Conservation (phyloP, 2,888 invertebrate genomes). For the Rotaria magnacalcarata region DNA sequence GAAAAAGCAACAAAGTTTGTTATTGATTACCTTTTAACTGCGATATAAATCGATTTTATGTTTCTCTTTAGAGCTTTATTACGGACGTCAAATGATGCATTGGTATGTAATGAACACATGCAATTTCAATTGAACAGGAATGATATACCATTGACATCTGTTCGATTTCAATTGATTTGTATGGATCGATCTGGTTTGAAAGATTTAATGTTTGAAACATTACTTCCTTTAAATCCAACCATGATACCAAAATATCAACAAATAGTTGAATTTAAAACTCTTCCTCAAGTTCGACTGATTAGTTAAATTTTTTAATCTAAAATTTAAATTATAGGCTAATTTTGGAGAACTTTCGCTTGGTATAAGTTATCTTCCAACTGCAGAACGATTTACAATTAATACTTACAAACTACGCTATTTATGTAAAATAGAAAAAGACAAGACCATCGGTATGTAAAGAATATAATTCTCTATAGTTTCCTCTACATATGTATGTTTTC, state of each 20-base stretch:
- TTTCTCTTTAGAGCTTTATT: background rate
- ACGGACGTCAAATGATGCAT: background rate
- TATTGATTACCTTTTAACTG: background rate
- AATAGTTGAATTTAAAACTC: background rate
- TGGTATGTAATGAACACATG: background rate
- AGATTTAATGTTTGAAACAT: background rate
- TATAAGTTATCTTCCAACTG: constrained; percentile 1
- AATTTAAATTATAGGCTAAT: background rate
- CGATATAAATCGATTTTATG: background rate
- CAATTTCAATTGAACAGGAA: background rate
- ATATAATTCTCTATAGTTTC: background rate
- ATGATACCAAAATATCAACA: background rate
- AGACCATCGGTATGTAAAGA: background rate
- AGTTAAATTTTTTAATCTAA: too few relatives aligned
- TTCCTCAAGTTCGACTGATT: background rate
- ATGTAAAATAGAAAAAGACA: background rate
- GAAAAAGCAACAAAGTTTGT: background rate
- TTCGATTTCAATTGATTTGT: background rate
- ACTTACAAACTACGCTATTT: background rate
- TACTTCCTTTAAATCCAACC: background rate
- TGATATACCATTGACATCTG: background rate
- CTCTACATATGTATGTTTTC: background rate
- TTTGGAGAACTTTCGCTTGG: background rate
- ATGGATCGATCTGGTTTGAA: background rate
- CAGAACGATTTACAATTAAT: background rate